Evolutionary conservation across 2,888 invertebrate species (phyloP), one percentile per base, ranked within the genome.

Genomic region (Cephus pygmeus): DNA sequence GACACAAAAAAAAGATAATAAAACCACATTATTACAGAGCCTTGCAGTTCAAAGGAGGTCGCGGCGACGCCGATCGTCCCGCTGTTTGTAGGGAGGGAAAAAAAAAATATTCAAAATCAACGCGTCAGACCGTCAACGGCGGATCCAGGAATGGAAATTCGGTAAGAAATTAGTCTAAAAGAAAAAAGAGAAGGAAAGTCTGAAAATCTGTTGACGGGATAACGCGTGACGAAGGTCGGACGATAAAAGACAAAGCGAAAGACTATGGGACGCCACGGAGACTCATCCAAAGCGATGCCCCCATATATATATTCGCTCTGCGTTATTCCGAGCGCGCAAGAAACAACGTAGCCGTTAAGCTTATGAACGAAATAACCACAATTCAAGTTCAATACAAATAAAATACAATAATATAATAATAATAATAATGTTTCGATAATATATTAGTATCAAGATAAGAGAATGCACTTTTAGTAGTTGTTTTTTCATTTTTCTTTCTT

Each of bases 401-500:
- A 71, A n/a, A 71, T 71, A 71, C 71, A 71, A 33, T 73, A 73
- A 73, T 36, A 69, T 73, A 77, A 79, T 79, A 75, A 82, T 79
- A 75, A 82, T 82, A 79, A 81, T 85, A 83, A 86, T 83, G 81
- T 83, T 81, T 80, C 81, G 80, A 81, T 84, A 82, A 82, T 82
- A 84, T 83, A 82, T 84, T 80, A 80, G 83, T 84, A 83, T 84
- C 83, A 81, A 83, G 80, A 81, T 83, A 81, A 81, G 83, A 84
- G 82, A 86, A 85, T 84, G 83, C 82, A 83, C 81, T 84, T 81
- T 75, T 75, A 76, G 78, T 73, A n/a, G 73, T 77, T 78, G 73
- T 76, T 74, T 69, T 34, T 33, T 33, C 4, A 0, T 4, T 33
- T 73, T 69, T 74, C 56, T 71, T 69, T 33, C 75, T 76, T 74